Conservation (phyloP, 2,797 vertebrate genomes). For the Enteromius argenteus region DNA sequence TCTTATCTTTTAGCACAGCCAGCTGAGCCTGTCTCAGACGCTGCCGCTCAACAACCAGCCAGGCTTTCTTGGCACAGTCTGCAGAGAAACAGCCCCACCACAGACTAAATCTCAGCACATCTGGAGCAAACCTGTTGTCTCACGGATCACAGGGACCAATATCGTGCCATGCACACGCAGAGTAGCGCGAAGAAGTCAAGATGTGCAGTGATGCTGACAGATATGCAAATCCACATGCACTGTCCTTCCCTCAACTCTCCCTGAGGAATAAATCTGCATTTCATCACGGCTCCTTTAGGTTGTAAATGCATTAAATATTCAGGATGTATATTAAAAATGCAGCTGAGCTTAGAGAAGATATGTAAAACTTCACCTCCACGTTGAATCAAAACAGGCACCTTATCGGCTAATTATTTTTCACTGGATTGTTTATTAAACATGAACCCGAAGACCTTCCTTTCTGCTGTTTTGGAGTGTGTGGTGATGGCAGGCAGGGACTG, state of each 20-base stretch:
- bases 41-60: conserved; percentile 66
- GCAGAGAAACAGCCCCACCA: conserved; percentile 72
- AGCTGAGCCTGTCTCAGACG: conserved; percentile 69
- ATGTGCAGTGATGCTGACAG: conserved; percentile 61
- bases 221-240: conserved; percentile 60
- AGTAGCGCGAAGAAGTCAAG: conserved; percentile 13
- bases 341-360: conserved; percentile 65
- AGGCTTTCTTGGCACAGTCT: conserved; percentile 64
- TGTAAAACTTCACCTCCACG: conserved; percentile 58
- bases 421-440: conserved; percentile 73
- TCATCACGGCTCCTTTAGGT: conserved; percentile 69
- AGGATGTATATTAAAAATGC: conserved; percentile 68
- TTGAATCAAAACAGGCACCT: conserved; percentile 67
- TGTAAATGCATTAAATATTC: conserved; percentile 73
- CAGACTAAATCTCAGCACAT: conserved; percentile 70
- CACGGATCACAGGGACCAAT: conserved; percentile 64
- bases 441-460: conserved; percentile 60
- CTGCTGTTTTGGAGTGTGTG: conserved; percentile 25
- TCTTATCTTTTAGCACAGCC: conserved; percentile 78
- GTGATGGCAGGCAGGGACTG: conserved; percentile 34
- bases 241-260: conserved; percentile 68
- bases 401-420: conserved; percentile 73
- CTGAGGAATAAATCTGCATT: conserved; percentile 67
- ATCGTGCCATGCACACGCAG: conserved; percentile 13
- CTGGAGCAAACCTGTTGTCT: conserved; percentile 71